phyloP scores from a whole-genome alignment of 2,113 vertebrate genomes.

The Thamnaconus septentrionalis region DNA sequence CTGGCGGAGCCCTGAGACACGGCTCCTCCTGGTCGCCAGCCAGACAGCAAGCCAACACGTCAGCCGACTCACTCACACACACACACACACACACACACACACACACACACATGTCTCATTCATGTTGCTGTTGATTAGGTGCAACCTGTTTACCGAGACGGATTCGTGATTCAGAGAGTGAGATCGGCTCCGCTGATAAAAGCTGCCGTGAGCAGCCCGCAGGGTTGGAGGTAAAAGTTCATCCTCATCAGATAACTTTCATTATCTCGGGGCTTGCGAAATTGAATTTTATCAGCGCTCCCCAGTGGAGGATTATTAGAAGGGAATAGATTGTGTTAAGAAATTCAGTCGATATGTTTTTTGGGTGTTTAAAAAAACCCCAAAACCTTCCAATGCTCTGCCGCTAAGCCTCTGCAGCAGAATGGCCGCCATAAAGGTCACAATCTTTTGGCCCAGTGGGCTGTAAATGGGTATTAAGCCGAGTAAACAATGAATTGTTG shows the following conservation, averaged over 20 bases:
- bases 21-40: constrained; percentile 20
- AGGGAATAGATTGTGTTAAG: too few species aligned
- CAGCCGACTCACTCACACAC: too few species aligned
- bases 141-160: constrained; percentile 29
- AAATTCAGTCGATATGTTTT: too few species aligned
- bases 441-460: constrained; percentile 42
- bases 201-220: constrained; percentile 29
- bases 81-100: too few species aligned
- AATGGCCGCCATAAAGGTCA: constrained; percentile 28
- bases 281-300: constrained; percentile 57
- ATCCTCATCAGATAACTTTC: constrained; percentile 46
- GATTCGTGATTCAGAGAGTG: constrained; percentile 16
- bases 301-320: constrained; percentile 44
- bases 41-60: constrained; percentile 15
- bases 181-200: constrained; percentile 15
- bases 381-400: too few species aligned
- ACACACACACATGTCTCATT: constrained; percentile 5
- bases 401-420: too few species aligned
- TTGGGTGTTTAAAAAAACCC: too few species aligned
- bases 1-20: constrained; percentile 50
- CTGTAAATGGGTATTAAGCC: constrained; percentile 37
- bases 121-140: constrained; percentile 10
- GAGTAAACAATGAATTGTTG: constrained; percentile 40
- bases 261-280: constrained; percentile 49
- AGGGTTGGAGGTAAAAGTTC: constrained; percentile 2